Evolutionary conservation across 2,797 vertebrate genomes (phyloP).

Genomic region (Pempheris klunzingeri): DNA sequence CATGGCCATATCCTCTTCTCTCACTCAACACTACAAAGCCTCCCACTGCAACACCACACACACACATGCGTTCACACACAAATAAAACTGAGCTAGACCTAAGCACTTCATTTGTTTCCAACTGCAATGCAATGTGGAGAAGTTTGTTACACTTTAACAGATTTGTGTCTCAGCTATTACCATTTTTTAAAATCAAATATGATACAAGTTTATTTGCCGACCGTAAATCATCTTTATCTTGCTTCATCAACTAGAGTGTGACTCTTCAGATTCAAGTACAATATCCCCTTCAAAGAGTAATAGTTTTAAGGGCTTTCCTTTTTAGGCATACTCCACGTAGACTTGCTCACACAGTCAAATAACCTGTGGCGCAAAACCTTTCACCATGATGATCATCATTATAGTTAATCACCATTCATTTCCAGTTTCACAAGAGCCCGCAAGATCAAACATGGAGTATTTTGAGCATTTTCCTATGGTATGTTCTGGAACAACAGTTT

Average conservation of each 20-base stretch:
- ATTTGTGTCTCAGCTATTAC: conserved; percentile 8
- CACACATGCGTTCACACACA: conserved; percentile 43
- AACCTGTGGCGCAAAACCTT: conserved; percentile 80
- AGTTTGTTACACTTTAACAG: conserved; percentile 20
- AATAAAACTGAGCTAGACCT: conserved; percentile 43
- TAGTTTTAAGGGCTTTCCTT: conserved; percentile 33
- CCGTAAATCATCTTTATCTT: conserved; percentile 13
- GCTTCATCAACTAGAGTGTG: neutral
- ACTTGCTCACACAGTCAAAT: conserved; percentile 68
- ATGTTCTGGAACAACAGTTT: conserved; percentile 77
- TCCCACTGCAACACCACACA: conserved; percentile 53
- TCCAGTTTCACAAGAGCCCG: conserved; percentile 82
- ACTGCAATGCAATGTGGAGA: conserved; percentile 23
- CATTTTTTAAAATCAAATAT: conserved; percentile 3
- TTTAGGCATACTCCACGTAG: conserved; percentile 33
- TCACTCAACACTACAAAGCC: conserved; percentile 62
- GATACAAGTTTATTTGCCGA: conserved; percentile 17
- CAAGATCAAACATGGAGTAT: conserved; percentile 82
- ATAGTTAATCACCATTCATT: conserved; percentile 83
- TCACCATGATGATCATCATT: conserved; percentile 80
- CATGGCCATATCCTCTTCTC: conserved; percentile 76
- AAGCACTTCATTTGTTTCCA: conserved; percentile 37
- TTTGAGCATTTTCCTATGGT: conserved; percentile 76
- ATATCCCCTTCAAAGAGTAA: conserved; percentile 12
- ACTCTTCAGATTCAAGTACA: neutral